Evolutionary conservation across 2,113 vertebrate species (phyloP).

Genomic region (western clawed frog (Xenopus tropicalis)): UCB_Xtro_10.0 CM004448.2:97694501-97695000

Average conservation of each 20-base stretch:
- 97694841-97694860: not conserved
- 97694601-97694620: not conserved
- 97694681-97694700: not conserved
- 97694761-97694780: constrained; percentile 3
- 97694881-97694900: not conserved
- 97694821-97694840: not conserved
- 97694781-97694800: not conserved
- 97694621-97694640: not conserved
- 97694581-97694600: not conserved
- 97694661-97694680: constrained; percentile 2
- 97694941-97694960: not conserved
- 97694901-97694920: not conserved
- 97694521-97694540: too few relatives aligned
- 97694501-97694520: too few relatives aligned
- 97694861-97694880: not conserved
- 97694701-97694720: not conserved
- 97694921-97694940: not conserved
- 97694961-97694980: not conserved
- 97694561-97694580: constrained; percentile 60
- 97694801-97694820: not conserved
- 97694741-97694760: constrained; percentile 8
- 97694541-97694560: too few relatives aligned
- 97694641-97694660: not conserved
- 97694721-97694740: constrained; percentile 2
- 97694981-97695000: not conserved